Conservation (phyloP, 2,888 invertebrate species). For the Cataglyphis cursor region DNA sequence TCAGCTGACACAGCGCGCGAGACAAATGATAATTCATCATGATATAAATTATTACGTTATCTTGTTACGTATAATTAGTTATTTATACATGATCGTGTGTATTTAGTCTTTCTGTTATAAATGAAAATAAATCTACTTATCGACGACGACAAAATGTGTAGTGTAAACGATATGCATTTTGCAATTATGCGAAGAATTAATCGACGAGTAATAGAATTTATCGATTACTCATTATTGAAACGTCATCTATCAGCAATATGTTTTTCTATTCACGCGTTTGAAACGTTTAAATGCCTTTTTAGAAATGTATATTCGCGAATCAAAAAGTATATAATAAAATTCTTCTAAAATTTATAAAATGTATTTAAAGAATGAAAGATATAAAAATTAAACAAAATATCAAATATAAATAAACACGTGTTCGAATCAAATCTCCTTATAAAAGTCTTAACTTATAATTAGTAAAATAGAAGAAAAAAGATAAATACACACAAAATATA, state of each 20-base stretch:
- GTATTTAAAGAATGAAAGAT: not conserved
- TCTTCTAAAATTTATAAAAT: not conserved
- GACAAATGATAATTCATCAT: conserved; percentile 15
- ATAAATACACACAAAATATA: not conserved
- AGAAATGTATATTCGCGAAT: not conserved
- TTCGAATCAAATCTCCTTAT: not conserved
- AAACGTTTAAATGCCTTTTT: not conserved
- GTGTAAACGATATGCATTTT: not conserved
- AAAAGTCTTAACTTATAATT: not conserved
- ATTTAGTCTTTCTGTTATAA: not conserved
- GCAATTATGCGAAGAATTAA: conserved; percentile 2
- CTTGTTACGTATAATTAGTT: not conserved
- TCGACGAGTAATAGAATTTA: not conserved
- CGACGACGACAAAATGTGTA: not conserved
- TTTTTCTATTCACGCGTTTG: not conserved
- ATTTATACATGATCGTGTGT: conserved; percentile 5
- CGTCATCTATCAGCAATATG: not conserved
- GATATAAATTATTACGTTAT: conserved; percentile 32
- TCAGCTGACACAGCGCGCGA: conserved; percentile 22
- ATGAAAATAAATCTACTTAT: conserved; percentile 9
- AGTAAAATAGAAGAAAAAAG: not conserved
- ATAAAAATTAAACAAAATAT: not conserved
- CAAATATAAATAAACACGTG: not conserved
- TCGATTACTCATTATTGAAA: not conserved
- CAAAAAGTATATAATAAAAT: not conserved